Evolutionary conservation across 2,113 vertebrate genomes (phyloP), one percentile per base, ranked within the genome.

Genomic region (Oncorhynchus keta): DNA sequence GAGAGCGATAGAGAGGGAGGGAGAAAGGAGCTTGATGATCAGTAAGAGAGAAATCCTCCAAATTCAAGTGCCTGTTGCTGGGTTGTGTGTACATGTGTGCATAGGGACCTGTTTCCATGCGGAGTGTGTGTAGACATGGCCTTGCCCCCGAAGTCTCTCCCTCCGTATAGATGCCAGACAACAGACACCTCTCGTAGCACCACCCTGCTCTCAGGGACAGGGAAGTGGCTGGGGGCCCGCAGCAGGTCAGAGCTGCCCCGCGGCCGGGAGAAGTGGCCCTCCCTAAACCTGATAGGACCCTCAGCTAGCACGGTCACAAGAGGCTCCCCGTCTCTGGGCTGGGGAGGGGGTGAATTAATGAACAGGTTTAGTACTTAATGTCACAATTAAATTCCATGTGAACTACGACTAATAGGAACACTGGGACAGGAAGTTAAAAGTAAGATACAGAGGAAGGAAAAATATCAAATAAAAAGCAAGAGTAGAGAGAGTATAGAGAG

Each of bases 91-190:
- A 30, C 16, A 12, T 12, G 8, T 67, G 48, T 57, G 13, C 24
- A 68, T 57, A 30, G 32, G 76, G 59, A 95, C 93, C 92, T 90
- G 73, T 86, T 91, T 26, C 86, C 65, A 28, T 90, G 89, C n/a
- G 91, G 89, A 49, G 84, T 77, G 32, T 92, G 93, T 72, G 86
- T 62, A 5, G 88, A 90, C 48, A 88, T 70, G 26, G 90, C 79
- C 68, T 93, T 93, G 57, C 89, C 83, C 0, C 95, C 93, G 49
- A 97, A 97, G 88, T 97, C 96, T 69, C 92, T 93, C 49, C 96
- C 96, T 0, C 96, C 96, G 0, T 97, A 97, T 18, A 97, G 94
- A 79, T 97, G 96, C 96, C 96, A 97, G 78, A 97, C 91, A 1
- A 97, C 91, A 0, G 96, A 97, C 77, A 97, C 93, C 82, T 97